Evolutionary conservation across 2,113 vertebrate genomes (phyloP).

Genomic region (Archocentrus centrarchus): DNA sequence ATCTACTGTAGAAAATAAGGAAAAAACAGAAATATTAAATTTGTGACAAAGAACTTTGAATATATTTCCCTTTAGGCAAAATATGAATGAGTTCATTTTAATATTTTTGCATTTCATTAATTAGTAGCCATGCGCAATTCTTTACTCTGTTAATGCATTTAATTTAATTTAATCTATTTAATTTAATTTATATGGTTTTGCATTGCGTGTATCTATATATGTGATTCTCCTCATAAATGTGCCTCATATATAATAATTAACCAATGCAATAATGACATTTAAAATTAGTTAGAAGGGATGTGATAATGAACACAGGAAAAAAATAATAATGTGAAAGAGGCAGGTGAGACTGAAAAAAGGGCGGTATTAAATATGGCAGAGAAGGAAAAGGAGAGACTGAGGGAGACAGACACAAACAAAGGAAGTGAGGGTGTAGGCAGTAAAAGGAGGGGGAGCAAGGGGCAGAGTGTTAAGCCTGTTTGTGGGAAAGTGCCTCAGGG

Average conservation of each 20-base stretch:
- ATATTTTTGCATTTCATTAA: conserved; percentile 19
- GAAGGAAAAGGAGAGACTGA: conserved; percentile 5
- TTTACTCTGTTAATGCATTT: conserved; percentile 4
- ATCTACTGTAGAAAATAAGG: not conserved
- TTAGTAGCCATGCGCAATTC: not conserved
- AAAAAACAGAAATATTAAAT: not conserved
- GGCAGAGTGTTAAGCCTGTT: conserved; percentile 68
- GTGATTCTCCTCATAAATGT: not conserved
- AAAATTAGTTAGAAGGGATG: not conserved
- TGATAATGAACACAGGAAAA: not conserved
- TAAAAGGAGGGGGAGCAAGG: conserved; percentile 15
- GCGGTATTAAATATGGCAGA: not conserved
- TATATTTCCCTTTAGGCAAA: conserved; percentile 2
- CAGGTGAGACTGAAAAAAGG: not conserved
- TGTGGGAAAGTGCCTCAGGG: conserved; percentile 76
- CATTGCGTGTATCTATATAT: rapidly evolving
- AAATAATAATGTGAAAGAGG: not conserved
- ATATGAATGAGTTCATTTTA: conserved; percentile 1
- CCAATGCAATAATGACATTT: not conserved
- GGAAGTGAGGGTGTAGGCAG: conserved; percentile 49
- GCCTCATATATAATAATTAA: not conserved
- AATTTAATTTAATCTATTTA: not conserved
- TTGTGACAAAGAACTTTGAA: not conserved
- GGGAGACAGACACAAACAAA: conserved; percentile 45
- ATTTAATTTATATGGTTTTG: not conserved